Percentiles rank a stretch among this genome's conserved stretches.
phyloP scores from a whole-genome alignment of 2,888 invertebrate genomes.

The Branchellion lobata region DNA sequence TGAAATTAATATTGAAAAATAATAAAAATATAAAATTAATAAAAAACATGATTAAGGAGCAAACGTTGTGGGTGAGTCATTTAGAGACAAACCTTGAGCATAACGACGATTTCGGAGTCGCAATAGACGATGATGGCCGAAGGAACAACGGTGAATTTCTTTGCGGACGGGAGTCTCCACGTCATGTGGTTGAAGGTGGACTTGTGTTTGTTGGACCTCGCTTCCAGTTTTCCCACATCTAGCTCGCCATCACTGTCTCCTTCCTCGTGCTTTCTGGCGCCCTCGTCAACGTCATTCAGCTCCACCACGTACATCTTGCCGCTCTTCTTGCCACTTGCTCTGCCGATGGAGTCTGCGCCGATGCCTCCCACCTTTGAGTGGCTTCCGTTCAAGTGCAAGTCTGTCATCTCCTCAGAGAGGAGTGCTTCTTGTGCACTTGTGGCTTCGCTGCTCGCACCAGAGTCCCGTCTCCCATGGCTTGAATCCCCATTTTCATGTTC shows the following conservation, averaged over 20 bases:
- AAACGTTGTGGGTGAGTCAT: too few relatives aligned
- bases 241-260: slow-evolving; percentile 36
- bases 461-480: not conserved
- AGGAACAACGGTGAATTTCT: slow-evolving; percentile 18
- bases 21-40: too few relatives aligned
- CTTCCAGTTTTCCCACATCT: slow-evolving; percentile 21
- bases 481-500: not conserved
- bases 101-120: slow-evolving; percentile 44
- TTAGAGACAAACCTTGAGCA: slow-evolving; percentile 43
- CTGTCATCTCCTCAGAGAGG: not conserved
- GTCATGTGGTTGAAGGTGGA: slow-evolving; percentile 41
- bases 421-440: not conserved
- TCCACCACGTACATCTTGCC: not conserved
- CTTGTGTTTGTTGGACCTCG: not conserved
- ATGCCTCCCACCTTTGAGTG: not conserved
- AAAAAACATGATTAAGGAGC: too few relatives aligned
- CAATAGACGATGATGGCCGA: slow-evolving; percentile 43
- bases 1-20: too few relatives aligned
- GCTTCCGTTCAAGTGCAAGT: not conserved
- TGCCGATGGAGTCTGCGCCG: not conserved
- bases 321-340: not conserved
- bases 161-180: slow-evolving; percentile 41
- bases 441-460: not conserved
- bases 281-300: not conserved
- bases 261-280: not conserved